Evolutionary conservation across 2,113 vertebrate genomes (phyloP).

Genomic region (Arvicanthis niloticus): DNA sequence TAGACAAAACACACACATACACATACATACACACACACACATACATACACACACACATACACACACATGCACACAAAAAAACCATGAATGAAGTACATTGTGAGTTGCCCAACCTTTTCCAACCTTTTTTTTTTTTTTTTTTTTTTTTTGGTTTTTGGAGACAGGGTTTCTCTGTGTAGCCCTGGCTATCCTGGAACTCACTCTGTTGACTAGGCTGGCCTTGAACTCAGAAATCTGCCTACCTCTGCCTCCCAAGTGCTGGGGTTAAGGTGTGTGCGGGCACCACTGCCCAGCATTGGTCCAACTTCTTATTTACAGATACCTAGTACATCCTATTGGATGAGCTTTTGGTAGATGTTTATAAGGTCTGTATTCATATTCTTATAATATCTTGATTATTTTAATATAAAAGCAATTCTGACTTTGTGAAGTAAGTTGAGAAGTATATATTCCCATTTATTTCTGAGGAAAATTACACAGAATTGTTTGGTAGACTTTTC

Average conservation of each 20-base stretch:
- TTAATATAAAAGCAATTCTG: not conserved
- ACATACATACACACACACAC: too few species aligned
- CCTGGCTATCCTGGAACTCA: too few species aligned
- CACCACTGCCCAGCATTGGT: too few species aligned
- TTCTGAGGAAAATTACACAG: not conserved
- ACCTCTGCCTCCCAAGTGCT: too few species aligned
- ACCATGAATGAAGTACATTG: not conserved
- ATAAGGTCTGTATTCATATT: not conserved
- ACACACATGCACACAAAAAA: not conserved
- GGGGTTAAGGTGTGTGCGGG: too few species aligned
- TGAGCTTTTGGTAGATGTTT: not conserved
- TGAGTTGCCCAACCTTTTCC: too few species aligned
- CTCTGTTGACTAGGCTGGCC: too few species aligned
- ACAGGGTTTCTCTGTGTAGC: too few species aligned
- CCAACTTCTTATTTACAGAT: not conserved
- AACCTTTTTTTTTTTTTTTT: too few species aligned
- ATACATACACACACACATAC: too few species aligned
- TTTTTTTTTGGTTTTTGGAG: too few species aligned
- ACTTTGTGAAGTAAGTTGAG: not conserved
- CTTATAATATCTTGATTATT: slow-evolving; percentile 9
- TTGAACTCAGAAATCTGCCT: too few species aligned
- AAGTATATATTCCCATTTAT: not conserved
- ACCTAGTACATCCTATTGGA: not conserved
- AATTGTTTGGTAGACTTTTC: not conserved
- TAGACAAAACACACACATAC: not conserved